phyloP scores from a whole-genome alignment of 2,113 vertebrate genomes.

The Picathartes gymnocephalus region DNA sequence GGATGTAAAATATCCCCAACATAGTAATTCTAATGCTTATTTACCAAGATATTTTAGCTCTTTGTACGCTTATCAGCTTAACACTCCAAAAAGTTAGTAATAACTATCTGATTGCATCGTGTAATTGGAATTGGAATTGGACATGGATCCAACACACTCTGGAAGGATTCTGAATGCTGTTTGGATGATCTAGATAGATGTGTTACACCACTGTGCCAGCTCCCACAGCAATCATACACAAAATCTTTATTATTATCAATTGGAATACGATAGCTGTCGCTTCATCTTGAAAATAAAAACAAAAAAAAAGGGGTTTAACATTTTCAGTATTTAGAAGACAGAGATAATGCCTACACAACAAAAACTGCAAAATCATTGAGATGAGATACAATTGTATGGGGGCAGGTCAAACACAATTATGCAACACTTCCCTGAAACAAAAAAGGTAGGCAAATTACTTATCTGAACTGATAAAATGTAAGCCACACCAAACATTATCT shows the following conservation, averaged over 20 bases:
- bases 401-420: not conserved
- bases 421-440: not conserved
- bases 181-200: not conserved
- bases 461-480: not conserved
- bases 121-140: not conserved
- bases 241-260: not conserved
- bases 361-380: not conserved
- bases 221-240: not conserved
- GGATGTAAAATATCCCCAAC: not conserved
- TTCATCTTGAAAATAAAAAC: not conserved
- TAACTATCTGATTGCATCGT: not conserved
- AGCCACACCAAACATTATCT: not conserved
- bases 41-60: not conserved
- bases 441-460: not conserved
- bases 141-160: not conserved
- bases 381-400: not conserved
- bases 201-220: not conserved
- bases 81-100: not conserved
- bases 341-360: not conserved
- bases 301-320: not conserved
- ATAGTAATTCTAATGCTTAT: not conserved
- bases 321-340: not conserved
- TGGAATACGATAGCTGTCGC: not conserved
- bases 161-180: not conserved
- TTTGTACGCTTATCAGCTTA: not conserved